Evolutionary conservation across 2,113 vertebrate genomes (phyloP), one percentile per base, ranked within the genome.

Genomic region (Psammodynastes pulverulentus): DNA sequence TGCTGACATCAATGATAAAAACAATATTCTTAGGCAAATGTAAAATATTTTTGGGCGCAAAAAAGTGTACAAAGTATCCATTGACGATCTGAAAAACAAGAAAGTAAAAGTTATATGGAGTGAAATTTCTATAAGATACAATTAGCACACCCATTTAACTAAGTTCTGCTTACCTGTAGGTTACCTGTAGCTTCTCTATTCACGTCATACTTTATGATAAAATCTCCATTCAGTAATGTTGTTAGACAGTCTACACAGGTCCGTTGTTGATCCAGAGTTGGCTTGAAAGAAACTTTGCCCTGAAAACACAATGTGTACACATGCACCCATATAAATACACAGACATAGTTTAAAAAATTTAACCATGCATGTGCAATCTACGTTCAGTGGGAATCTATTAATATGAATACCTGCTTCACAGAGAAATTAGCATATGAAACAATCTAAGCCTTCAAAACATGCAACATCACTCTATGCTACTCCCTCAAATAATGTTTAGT

Each of bases 51-150:
- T 96, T 93, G 26, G 98, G 99, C 88, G 98, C 98, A 96, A 99
- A 99, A 96, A 98, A 99, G 95, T 99, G 99, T 21, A 98, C 98
- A 93, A 99, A 99, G 92, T 99, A 98, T 51, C 98, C 98, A 58
- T 97, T 97, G 94, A 98, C 97, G 39, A 96, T 97, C 99, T 99
- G 93, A 72, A 94, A 96, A 89, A 93, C 9, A 62, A 86, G 26
- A 9, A 95, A 21, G 79, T n/a, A 79, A 45, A 91, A 84, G 43
- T 7, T 49, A 46, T 62, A 23, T 49, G 53, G 8, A 45, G 19
- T 62, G 29, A 85, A n/a, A 48, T 86, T 86, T 34, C 19, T 10
- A 48, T 34, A 21, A 34, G 9, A 62, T 62, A 19, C 29, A 62
- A 49, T 21, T 34, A 4, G 29, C 53, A 58, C 10, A 24, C 21